Evolutionary conservation across 2,797 vertebrate genomes (phyloP).

Genomic region (Clarias laeviceps): DNA sequence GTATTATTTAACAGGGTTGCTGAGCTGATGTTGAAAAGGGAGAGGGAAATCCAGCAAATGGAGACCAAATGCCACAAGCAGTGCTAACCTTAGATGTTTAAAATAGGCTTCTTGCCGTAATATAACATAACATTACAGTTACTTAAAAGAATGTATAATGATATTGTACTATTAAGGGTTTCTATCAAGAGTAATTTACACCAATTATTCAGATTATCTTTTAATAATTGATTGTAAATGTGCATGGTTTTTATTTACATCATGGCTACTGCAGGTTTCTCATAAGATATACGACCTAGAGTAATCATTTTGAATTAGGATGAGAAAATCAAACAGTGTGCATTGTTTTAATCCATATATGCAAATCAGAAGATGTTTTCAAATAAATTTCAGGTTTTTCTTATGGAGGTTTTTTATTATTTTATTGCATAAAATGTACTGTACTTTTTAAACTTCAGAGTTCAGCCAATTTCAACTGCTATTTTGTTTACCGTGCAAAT

Average conservation of each 20-base stretch:
- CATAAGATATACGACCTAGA: neutral
- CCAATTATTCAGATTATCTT: constrained; percentile 8
- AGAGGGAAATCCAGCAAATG: constrained; percentile 3
- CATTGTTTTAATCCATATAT: neutral
- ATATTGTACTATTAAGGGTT: constrained; percentile 7
- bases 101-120: neutral
- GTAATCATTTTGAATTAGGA: neutral
- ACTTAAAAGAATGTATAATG: neutral
- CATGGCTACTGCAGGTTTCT: constrained; percentile 9
- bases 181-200: neutral
- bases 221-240: constrained; percentile 21
- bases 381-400: neutral
- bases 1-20: constrained; percentile 54
- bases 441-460: neutral
- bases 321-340: neutral
- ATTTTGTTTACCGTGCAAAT: neutral
- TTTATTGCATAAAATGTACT: neutral
- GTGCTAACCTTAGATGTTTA: neutral
- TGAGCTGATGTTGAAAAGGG: constrained; percentile 14
- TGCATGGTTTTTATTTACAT: neutral
- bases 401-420: too few species aligned
- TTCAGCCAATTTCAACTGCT: neutral
- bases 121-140: constrained; percentile 6
- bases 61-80: constrained; percentile 5
- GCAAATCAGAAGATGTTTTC: neutral